These are phyloP conservation scores for Trididemnum miniatum DNA, from an alignment of 23 tunicate species.

Conservation along the genomic window DNA sequence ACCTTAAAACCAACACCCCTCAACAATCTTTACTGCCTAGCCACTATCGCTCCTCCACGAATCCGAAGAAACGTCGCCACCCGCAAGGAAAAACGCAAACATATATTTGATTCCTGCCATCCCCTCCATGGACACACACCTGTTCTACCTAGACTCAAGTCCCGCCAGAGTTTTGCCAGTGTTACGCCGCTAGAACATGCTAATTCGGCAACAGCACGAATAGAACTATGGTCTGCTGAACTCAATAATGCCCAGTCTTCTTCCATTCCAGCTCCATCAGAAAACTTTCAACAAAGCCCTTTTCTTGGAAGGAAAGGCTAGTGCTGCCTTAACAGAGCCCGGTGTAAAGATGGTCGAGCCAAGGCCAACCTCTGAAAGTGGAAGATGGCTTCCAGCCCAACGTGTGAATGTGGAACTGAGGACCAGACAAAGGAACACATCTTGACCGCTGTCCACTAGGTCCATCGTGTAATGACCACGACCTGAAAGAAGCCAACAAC, in stretches of 20 bases:
- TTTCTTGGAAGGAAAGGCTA: neutral
- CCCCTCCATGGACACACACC: neutral
- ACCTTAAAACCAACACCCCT: conserved; percentile 8
- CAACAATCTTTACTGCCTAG: neutral
- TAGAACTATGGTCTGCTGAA: neutral
- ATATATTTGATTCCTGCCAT: neutral
- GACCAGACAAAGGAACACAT: neutral
- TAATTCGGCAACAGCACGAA: neutral
- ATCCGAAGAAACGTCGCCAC: neutral
- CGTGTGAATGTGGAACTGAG: neutral
- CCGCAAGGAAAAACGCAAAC: neutral
- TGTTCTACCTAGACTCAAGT: neutral
- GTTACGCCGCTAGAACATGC: neutral
- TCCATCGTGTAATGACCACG: neutral
- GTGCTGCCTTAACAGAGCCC: neutral
- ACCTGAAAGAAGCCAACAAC: neutral
- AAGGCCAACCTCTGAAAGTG: neutral
- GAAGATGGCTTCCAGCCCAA: neutral
- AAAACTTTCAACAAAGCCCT: neutral
- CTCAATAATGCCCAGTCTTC: neutral
- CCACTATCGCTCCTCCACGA: neutral
- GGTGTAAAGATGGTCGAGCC: neutral
- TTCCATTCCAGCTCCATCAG: neutral
- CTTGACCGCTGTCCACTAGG: neutral
- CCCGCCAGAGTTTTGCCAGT: neutral